Conservation (phyloP, 2,113 vertebrate genomes). For the Sturnus vulgaris region DNA sequence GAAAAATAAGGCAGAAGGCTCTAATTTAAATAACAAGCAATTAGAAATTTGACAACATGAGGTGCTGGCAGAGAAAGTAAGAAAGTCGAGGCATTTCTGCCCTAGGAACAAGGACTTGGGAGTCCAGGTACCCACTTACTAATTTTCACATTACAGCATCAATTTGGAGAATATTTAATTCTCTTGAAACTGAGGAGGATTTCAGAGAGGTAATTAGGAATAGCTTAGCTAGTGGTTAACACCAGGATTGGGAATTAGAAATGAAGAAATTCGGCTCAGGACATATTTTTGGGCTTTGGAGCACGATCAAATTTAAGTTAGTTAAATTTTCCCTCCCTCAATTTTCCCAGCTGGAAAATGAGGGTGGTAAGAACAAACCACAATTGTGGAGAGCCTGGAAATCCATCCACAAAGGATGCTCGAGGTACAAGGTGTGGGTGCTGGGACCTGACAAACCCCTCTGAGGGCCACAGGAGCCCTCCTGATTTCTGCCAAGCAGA, state of each 20-base stretch:
- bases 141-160: not conserved
- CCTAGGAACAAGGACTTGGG: not conserved
- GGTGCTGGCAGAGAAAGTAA: not conserved
- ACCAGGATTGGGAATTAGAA: not conserved
- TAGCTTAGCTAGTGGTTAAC: not conserved
- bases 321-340: not conserved
- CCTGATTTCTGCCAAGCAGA: not conserved
- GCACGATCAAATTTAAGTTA: not conserved
- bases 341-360: not conserved
- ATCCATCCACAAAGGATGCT: not conserved
- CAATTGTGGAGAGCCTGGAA: not conserved
- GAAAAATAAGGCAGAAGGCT: not conserved
- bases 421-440: not conserved
- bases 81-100: not conserved
- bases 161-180: not conserved
- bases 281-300: not conserved
- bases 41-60: not conserved
- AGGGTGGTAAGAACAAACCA: not conserved
- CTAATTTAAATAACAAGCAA: not conserved
- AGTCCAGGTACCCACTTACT: not conserved
- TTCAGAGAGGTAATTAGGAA: not conserved
- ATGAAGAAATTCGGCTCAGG: not conserved
- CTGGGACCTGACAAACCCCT: not conserved
- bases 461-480: not conserved
- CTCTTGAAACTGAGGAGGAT: constrained; percentile 5